Evolutionary conservation across 1,140 invertebrate genomes (phyloP).

Genomic region (Scaptomyza graminum): DNA sequence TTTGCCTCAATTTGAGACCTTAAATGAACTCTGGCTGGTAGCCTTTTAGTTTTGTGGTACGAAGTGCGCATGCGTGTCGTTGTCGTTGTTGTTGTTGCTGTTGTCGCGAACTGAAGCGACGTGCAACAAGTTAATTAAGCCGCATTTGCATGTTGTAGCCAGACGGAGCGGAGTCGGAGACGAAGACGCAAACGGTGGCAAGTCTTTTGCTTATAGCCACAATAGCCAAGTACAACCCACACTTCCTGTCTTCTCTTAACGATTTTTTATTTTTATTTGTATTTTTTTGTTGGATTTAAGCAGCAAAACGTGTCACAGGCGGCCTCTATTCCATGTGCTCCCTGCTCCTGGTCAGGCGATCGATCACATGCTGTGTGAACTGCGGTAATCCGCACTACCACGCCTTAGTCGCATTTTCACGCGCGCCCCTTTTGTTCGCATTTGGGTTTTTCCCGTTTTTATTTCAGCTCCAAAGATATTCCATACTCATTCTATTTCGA

Average conservation of each 20-base stretch:
- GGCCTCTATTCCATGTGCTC: constrained; percentile 52
- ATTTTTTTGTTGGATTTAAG: constrained; percentile 28
- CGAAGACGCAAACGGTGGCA: constrained; percentile 3
- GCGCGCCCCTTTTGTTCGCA: constrained; percentile 68
- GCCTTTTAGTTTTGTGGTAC: background rate
- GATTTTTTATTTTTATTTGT: background rate
- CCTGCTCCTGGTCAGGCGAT: constrained; percentile 48
- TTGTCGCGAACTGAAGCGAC: constrained; percentile 57
- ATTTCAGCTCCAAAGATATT: constrained; percentile 51
- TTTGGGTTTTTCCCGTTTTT: background rate
- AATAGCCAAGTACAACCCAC: constrained; percentile 56
- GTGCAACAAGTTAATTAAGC: constrained; percentile 82
- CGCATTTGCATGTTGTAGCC: constrained; percentile 69
- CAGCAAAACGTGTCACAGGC: constrained; percentile 75
- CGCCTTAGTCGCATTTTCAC: constrained; percentile 80
- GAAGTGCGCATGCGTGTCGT: constrained; percentile 71
- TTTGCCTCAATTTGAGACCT: constrained; percentile 33
- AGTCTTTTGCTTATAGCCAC: constrained; percentile 22
- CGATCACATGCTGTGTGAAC: constrained; percentile 79
- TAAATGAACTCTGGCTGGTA: constrained; percentile 32
- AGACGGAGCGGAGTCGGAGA: background rate
- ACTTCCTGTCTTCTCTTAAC: constrained; percentile 64
- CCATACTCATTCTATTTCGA: constrained; percentile 41
- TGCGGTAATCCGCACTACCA: constrained; percentile 81
- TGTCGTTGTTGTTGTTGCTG: constrained; percentile 8